These are phyloP conservation scores for Eulemur albifrons DNA, from an alignment of 2,797 vertebrate species.

Conservation along the genomic window DNA sequence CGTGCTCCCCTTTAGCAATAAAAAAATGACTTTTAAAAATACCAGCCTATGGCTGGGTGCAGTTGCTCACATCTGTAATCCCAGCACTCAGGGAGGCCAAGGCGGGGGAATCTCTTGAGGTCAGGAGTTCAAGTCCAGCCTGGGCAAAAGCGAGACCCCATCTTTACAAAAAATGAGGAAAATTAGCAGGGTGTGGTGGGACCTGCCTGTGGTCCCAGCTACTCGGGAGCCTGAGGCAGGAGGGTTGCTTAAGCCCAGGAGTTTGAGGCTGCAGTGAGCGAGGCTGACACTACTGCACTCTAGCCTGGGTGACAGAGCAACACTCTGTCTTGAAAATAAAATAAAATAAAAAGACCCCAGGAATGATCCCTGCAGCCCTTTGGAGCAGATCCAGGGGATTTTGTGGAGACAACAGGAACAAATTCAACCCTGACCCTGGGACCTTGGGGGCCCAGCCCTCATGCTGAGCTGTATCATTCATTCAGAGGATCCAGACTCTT, in stretches of 20 bases:
- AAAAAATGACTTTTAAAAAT: neutral
- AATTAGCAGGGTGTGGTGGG: neutral
- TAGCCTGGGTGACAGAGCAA: neutral
- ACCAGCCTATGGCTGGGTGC: neutral
- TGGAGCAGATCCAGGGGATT: neutral
- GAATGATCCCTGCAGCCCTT: neutral
- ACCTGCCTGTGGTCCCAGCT: neutral
- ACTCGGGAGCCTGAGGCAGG: neutral
- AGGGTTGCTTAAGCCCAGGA: neutral
- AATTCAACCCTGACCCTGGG: neutral
- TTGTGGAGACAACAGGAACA: neutral
- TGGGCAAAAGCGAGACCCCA: neutral
- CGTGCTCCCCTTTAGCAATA: neutral
- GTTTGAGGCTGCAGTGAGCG: neutral
- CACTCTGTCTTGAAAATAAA: neutral
- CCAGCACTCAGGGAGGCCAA: neutral
- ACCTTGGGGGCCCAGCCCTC: neutral
- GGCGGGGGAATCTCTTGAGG: neutral
- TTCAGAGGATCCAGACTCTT: neutral
- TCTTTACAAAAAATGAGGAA: neutral
- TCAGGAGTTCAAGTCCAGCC: neutral
- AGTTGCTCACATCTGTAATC: neutral
- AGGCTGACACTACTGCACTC: too few relatives aligned
- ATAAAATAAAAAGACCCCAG: neutral
- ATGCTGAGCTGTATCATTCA: neutral